These are phyloP conservation scores for Euglossa dilemma DNA, from an alignment of 1,140 invertebrate species.

Conservation along the genomic window DNA sequence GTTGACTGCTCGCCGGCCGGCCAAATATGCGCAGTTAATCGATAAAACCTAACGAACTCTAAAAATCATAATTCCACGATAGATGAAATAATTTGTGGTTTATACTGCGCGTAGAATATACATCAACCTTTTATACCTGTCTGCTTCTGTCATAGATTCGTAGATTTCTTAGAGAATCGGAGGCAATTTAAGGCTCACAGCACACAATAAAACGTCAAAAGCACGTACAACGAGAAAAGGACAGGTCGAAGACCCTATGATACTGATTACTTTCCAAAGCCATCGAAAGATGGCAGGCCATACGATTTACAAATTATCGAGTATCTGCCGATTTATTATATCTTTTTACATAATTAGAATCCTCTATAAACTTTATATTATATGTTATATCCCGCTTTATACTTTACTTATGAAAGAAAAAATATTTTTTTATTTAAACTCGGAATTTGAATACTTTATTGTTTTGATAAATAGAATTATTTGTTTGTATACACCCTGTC, in stretches of 20 bases:
- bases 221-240: background rate
- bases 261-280: constrained; percentile 15
- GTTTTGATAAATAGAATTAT: background rate
- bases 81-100: background rate
- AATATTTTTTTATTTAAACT: background rate
- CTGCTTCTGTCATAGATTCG: constrained; percentile 30
- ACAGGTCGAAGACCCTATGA: constrained; percentile 46
- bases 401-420: background rate
- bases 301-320: constrained; percentile 23
- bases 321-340: background rate
- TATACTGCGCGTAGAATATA: background rate
- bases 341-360: background rate
- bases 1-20: constrained; percentile 27
- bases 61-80: background rate
- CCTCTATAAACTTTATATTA: background rate
- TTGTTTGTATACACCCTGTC: too few species aligned
- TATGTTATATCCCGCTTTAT: background rate
- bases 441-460: too few species aligned
- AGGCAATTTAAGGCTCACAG: background rate
- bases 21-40: constrained; percentile 13
- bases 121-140: background rate
- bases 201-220: constrained; percentile 35
- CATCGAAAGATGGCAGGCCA: constrained; percentile 32
- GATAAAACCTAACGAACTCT: constrained; percentile 16
- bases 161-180: background rate